These are phyloP conservation scores for Anguilla megastoma DNA, from an alignment of 2,797 vertebrate genomes.

Conservation along the genomic window DNA sequence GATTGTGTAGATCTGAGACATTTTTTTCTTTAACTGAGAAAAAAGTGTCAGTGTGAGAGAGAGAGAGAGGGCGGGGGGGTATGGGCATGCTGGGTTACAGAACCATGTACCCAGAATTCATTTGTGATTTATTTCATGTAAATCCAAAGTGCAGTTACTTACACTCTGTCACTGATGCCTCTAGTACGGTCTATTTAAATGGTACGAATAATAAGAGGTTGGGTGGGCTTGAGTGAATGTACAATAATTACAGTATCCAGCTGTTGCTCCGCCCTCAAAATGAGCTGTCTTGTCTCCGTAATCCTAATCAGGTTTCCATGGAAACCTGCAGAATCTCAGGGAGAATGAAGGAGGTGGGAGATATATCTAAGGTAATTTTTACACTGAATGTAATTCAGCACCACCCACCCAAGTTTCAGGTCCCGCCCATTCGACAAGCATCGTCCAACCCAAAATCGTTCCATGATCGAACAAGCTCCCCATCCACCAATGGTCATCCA, in stretches of 20 bases:
- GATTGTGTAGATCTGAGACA: background rate
- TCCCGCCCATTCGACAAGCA: slow-evolving; percentile 6
- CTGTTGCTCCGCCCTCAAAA: slow-evolving; percentile 34
- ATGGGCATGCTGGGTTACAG: background rate
- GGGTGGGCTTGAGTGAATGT: slow-evolving; percentile 33
- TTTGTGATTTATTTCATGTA: slow-evolving; percentile 3
- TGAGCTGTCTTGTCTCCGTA: slow-evolving; percentile 60
- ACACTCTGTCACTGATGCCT: background rate
- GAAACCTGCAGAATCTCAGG: slow-evolving; percentile 64
- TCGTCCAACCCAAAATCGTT: slow-evolving; percentile 15
- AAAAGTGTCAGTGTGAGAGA: background rate
- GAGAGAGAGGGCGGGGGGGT: no score
- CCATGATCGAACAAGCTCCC: slow-evolving; percentile 38
- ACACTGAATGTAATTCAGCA: slow-evolving; percentile 38
- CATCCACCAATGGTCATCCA: slow-evolving; percentile 38
- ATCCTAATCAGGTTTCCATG: slow-evolving; percentile 65
- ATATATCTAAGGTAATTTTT: slow-evolving; percentile 61
- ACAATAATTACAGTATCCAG: slow-evolving; percentile 40
- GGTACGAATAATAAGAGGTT: background rate
- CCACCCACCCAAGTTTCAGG: background rate
- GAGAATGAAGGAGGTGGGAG: slow-evolving; percentile 58
- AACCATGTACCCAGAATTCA: background rate
- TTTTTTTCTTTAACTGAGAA: background rate
- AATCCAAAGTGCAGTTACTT: background rate
- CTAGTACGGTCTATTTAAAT: background rate